Conservation (phyloP, 2,113 vertebrate genomes). For the Pipa parva region DNA sequence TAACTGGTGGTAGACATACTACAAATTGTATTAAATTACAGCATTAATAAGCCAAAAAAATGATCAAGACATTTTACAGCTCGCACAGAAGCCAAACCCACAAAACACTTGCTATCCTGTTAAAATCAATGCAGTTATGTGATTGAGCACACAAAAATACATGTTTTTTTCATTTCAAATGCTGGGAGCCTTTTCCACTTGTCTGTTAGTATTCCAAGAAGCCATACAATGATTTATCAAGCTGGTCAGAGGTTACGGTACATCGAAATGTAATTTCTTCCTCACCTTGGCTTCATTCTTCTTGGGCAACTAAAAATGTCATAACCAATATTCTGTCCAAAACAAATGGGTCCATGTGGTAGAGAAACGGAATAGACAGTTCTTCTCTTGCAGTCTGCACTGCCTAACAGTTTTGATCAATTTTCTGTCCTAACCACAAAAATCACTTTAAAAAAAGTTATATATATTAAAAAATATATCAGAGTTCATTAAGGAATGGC, state of each 20-base stretch:
- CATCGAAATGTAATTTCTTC: constrained; percentile 60
- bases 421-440: too few species aligned
- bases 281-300: constrained; percentile 44
- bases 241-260: constrained; percentile 52
- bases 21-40: too few species aligned
- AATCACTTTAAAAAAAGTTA: too few species aligned
- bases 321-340: constrained; percentile 45
- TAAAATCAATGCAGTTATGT: neutral
- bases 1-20: too few species aligned
- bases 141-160: constrained; percentile 9
- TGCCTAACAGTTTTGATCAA: neutral
- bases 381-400: constrained; percentile 9
- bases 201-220: constrained; percentile 25
- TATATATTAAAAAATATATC: too few species aligned
- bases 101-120: neutral
- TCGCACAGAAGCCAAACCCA: neutral
- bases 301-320: constrained; percentile 52
- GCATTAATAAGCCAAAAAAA: neutral
- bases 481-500: too few species aligned
- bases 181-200: constrained; percentile 5
- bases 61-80: neutral
- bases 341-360: constrained; percentile 29
- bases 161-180: constrained; percentile 8
- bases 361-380: constrained; percentile 9
- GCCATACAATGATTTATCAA: constrained; percentile 51